A percentile compares a stretch with the other conserved stretches of the same genome.
Conservation (phyloP, 2,797 vertebrate species). For the Danionella dracula region DNA sequence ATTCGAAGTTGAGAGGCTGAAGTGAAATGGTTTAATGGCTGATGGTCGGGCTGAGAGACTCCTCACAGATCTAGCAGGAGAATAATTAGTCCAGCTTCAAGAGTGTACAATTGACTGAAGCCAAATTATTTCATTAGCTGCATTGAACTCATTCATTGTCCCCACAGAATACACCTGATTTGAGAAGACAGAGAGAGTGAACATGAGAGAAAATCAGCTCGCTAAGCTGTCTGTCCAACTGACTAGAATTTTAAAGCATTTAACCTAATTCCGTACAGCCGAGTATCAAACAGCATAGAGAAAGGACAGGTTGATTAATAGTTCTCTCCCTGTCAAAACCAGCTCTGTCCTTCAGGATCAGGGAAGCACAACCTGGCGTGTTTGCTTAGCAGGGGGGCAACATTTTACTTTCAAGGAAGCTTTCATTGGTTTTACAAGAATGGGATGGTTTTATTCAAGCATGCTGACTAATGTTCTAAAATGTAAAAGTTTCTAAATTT, state of each 20-base stretch:
- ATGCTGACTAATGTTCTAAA: too few relatives aligned
- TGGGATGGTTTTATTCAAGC: too few relatives aligned
- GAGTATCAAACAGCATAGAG: conserved; percentile 55
- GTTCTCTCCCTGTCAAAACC: conserved; percentile 57
- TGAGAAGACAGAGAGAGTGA: conserved; percentile 47
- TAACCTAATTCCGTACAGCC: conserved; percentile 67
- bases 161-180: conserved; percentile 49
- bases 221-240: conserved; percentile 57
- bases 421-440: too few relatives aligned
- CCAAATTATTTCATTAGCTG: conserved; percentile 60
- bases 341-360: conserved; percentile 38
- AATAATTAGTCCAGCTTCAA: conserved; percentile 52
- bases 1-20: conserved; percentile 40
- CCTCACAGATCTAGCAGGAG: conserved; percentile 51
- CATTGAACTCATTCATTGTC: conserved; percentile 57
- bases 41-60: conserved; percentile 42
- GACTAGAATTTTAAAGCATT: conserved; percentile 56
- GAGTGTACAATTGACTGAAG: conserved; percentile 51
- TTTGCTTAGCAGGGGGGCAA: background rate
- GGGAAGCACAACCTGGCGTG: background rate
- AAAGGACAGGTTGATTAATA: conserved; percentile 62
- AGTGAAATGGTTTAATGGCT: conserved; percentile 47
- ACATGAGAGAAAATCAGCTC: conserved; percentile 49
- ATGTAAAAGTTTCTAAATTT: too few relatives aligned
- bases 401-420: background rate